Conservation (phyloP, 1,140 invertebrate species). For the Caenorhabditis brenneri region DNA sequence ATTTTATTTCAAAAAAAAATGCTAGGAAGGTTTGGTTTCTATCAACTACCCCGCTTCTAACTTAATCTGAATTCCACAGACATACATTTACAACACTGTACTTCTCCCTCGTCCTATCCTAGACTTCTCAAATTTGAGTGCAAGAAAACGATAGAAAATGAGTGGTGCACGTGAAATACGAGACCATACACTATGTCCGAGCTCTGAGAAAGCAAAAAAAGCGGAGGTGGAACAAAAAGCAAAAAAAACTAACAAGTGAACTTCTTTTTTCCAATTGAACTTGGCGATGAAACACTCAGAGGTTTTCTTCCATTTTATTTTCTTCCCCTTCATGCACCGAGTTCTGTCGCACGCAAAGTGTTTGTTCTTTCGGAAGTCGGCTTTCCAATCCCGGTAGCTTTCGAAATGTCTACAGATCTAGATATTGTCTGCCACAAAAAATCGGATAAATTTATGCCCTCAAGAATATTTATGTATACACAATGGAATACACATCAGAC, state of each 20-base stretch:
- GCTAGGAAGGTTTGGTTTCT: too few relatives aligned
- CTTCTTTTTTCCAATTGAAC: not conserved
- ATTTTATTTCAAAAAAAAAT: too few relatives aligned
- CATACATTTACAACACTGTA: not conserved
- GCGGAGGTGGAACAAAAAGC: constrained; percentile 19
- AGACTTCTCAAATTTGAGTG: not conserved
- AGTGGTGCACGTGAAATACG: constrained; percentile 29
- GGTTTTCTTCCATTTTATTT: not conserved
- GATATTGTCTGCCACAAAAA: not conserved
- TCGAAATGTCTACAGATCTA: not conserved
- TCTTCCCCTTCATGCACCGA: not conserved
- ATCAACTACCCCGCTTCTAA: too few relatives aligned
- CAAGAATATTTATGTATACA: too few relatives aligned
- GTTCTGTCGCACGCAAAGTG: not conserved
- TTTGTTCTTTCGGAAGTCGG: constrained; percentile 7
- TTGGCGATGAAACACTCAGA: not conserved
- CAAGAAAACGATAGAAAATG: not conserved
- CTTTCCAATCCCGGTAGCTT: not conserved
- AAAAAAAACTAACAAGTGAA: constrained; percentile 1
- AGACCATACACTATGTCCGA: not conserved
- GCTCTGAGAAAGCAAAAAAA: not conserved
- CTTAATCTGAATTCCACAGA: too few relatives aligned
- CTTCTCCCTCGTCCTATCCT: too few relatives aligned
- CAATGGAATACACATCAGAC: too few relatives aligned
- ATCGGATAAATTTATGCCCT: not conserved